Evolutionary conservation across 1,140 invertebrate genomes (phyloP), one percentile per base, ranked within the genome.

Genomic region (Lordiphosa collinella): DNA sequence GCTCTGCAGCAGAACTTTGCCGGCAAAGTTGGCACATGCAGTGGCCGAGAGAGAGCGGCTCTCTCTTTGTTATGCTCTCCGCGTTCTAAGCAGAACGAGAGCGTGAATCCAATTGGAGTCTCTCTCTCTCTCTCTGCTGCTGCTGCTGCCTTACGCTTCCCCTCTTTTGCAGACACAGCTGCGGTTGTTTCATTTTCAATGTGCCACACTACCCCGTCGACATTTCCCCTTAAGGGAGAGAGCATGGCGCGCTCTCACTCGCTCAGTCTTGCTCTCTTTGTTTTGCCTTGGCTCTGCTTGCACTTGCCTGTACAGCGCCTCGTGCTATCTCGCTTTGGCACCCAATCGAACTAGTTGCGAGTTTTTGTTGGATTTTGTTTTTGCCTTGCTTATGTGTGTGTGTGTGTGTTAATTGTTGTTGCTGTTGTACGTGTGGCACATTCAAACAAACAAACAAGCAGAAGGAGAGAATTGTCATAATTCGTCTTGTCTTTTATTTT

Each of bases 341-440:
- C 58, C 76, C 75, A 76, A 80, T 82, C 12, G 71, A 66, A 63
- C 71, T 75, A 57, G 52, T 61, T 64, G 29, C 10, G 32, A 48
- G 31, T 51, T 57, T 66, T 62, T 36, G 29, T 38, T 29, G 29
- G 31, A 46, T 57, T 66, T 62, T 36, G 29, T 38, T 29, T 31
- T 35, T 43, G 52, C 51, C 50, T 54, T 1, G 29, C 10, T 38
- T 57, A 9, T 43, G 16, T 35, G 25, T 46, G 12, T 46, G 12
- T n/a, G n/a, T n/a, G n/a, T 62, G 57, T 36, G 57, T 66, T 70
- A 66, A 70, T 70, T 70, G 66, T 54, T 69, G 63, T 56, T 29
- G 11, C 35, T 49, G 29, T 34, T 52, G 51, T 43, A 63, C 9
- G 3, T 44, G 59, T 49, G 32, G 57, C 51, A 44, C 54, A 49